Percentiles rank a stretch among this genome's conserved stretches.
Conservation (phyloP, 2,113 vertebrate genomes). For the Hypocryptadius cinnamomeus region DNA sequence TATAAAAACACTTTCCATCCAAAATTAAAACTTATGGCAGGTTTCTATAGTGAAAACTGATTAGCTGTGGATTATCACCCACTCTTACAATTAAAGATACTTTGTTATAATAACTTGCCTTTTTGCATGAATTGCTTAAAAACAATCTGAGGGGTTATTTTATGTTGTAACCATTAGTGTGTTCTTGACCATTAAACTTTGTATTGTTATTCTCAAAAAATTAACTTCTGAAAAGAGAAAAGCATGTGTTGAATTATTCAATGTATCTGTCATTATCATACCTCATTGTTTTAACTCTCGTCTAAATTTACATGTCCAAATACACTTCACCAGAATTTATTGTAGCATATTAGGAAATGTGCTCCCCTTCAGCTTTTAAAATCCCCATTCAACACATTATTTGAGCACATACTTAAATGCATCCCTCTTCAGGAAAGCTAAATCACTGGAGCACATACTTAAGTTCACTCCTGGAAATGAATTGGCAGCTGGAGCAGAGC, state of each 20-base stretch:
- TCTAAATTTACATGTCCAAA: background rate
- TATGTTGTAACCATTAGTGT: background rate
- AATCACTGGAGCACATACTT: background rate
- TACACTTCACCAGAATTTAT: background rate
- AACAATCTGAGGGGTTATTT: background rate
- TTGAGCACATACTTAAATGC: background rate
- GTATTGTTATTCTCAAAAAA: background rate
- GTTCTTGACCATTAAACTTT: conserved; percentile 20
- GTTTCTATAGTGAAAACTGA: background rate
- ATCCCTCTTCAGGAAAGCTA: background rate
- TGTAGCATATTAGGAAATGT: background rate
- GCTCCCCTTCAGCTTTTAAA: background rate
- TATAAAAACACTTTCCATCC: background rate
- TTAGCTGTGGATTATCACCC: background rate
- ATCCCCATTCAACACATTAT: background rate
- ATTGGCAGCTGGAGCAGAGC: background rate
- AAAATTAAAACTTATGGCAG: background rate
- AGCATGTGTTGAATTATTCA: background rate
- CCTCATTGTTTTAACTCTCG: background rate
- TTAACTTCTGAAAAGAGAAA: background rate
- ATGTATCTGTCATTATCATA: background rate
- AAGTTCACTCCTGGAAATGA: background rate
- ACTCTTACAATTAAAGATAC: background rate
- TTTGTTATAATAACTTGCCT: background rate
- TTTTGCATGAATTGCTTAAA: background rate